Evolutionary conservation across 2,797 vertebrate species (phyloP), one percentile per base, ranked within the genome.

Genomic region (Distichodus sexfasciatus): DNA sequence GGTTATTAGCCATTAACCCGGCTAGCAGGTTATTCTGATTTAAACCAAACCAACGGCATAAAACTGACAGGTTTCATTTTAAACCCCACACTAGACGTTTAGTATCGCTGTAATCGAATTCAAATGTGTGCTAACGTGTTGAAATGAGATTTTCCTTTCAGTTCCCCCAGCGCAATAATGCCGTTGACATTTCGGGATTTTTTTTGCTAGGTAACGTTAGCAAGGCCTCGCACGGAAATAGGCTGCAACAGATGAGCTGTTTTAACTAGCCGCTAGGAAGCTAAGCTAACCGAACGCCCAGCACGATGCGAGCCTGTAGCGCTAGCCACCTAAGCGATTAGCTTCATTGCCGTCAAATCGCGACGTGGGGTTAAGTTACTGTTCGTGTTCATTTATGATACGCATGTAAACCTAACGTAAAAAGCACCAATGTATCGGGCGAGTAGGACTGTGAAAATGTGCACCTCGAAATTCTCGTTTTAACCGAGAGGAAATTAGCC

Each of bases 221-320:
- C n/a, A 5, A 54, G 70, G 70, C 70, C 70, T 51, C 41, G 41
- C 33, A 48, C 12, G 43, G 24, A 65, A 59, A 57, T 48, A n/a
- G 51, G 17, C 10, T 35, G 48, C 11, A 2, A 6, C 41, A 28
- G 1, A 31, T 1, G 24, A 19, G 15, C 28, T 6, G 33, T n/a
- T n/a, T n/a, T n/a, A n/a, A n/a, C n/a, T n/a, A n/a, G n/a, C 36
- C 2, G 5, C 23, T 24, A 40, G 11, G 44, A 10, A 33, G 54
- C 54, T 58, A 55, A 36, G 54, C 54, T 24, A 57, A 1, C 21
- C 51, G n/a, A 19, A 11, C 48, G 48, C 10, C 4, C 24, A 29
- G 29, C 17, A 21, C 51, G 51, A 21, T 10, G 48, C 50, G 26
- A 10, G 29, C n/a, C 29, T 17, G 10, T 54, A 19, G n/a, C n/a